These are phyloP conservation scores for Hippocampus guttulatus DNA, from an alignment of 2,113 vertebrate species.

Conservation along the genomic window DNA sequence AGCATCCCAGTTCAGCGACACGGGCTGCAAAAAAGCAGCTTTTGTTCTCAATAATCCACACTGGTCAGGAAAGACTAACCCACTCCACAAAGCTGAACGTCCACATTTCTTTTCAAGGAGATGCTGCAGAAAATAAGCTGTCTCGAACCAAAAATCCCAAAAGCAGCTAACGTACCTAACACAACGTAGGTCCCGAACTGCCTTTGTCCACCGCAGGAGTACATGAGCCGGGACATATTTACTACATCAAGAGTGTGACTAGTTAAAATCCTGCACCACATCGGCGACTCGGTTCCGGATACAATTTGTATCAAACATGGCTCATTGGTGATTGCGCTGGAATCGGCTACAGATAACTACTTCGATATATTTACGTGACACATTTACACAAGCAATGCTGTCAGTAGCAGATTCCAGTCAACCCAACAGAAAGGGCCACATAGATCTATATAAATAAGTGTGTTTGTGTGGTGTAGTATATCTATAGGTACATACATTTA, in stretches of 20 bases:
- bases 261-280: constrained; percentile 77
- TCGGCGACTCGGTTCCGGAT: constrained; percentile 87
- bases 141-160: constrained; percentile 54
- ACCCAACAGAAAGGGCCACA: constrained; percentile 50
- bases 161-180: constrained; percentile 57
- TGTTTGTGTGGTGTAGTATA: background rate
- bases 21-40: background rate
- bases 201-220: constrained; percentile 33
- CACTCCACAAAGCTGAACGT: background rate
- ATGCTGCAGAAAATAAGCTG: constrained; percentile 53
- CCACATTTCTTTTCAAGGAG: constrained; percentile 10
- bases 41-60: background rate
- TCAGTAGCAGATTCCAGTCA: constrained; percentile 57
- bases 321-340: constrained; percentile 74
- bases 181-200: constrained; percentile 53
- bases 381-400: constrained; percentile 11
- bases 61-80: background rate
- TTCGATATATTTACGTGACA: constrained; percentile 61
- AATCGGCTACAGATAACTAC: constrained; percentile 62
- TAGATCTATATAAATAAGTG: constrained; percentile 2
- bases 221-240: constrained; percentile 85
- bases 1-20: background rate
- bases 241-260: constrained; percentile 46
- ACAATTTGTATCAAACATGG: constrained; percentile 99
- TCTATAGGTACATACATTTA: background rate